These are phyloP conservation scores for Netelia fuscicornis DNA, from an alignment of 2,888 invertebrate species.

Conservation along the genomic window DNA sequence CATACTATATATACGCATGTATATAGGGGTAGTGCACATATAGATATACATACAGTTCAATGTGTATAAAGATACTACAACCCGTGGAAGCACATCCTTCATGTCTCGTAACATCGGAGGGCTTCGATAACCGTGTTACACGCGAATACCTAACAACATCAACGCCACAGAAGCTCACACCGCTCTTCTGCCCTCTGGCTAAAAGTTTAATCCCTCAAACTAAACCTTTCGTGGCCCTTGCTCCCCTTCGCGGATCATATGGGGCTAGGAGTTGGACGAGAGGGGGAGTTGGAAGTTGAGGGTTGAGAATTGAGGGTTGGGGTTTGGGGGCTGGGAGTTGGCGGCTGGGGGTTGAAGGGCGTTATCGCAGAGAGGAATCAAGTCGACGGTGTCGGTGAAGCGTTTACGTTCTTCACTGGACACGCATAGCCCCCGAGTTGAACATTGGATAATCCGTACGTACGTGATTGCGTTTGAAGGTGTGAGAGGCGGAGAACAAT, in stretches of 20 bases:
- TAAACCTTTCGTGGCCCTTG: conserved; percentile 26
- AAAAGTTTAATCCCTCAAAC: conserved; percentile 47
- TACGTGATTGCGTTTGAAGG: background rate
- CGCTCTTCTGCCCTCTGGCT: background rate
- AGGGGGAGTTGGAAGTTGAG: too few relatives aligned
- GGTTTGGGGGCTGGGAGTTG: too few relatives aligned
- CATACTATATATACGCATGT: background rate
- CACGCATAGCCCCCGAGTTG: conserved; percentile 40
- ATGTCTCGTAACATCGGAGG: conserved; percentile 41
- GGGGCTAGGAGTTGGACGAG: background rate
- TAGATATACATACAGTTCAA: background rate
- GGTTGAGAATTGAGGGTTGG: too few relatives aligned
- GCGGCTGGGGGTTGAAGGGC: background rate
- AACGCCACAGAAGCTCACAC: conserved; percentile 14
- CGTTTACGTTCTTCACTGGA: conserved; percentile 36
- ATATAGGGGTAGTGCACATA: background rate
- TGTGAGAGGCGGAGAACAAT: conserved; percentile 21
- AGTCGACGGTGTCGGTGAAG: conserved; percentile 41
- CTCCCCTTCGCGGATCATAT: conserved; percentile 29
- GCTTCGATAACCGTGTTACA: conserved; percentile 51
- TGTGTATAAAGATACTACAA: background rate
- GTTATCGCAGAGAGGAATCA: conserved; percentile 43
- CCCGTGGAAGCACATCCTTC: background rate
- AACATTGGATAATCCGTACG: background rate
- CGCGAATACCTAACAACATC: conserved; percentile 46